These are phyloP conservation scores for Neomonachus schauinslandi DNA, from an alignment of 2,113 vertebrate genomes.

Conservation along the genomic window DNA sequence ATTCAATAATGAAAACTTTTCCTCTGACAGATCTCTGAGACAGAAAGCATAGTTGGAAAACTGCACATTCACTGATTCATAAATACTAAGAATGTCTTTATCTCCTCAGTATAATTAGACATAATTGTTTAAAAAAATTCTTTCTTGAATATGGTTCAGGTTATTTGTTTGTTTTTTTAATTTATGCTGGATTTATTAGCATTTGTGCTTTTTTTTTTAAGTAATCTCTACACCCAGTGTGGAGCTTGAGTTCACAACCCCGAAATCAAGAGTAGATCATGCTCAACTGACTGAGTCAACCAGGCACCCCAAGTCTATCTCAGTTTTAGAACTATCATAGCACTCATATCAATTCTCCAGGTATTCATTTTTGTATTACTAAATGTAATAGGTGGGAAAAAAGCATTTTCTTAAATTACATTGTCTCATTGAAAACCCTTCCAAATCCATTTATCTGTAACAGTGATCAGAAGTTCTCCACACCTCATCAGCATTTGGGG, in stretches of 20 bases:
- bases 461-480: background rate
- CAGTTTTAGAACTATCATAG: conserved; percentile 2
- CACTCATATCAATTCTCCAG: conserved; percentile 28
- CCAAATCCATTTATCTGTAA: background rate
- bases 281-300: background rate
- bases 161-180: background rate
- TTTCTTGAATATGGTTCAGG: background rate
- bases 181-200: background rate
- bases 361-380: background rate
- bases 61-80: conserved; percentile 55
- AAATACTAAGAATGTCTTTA: conserved; percentile 60
- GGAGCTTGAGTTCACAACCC: background rate
- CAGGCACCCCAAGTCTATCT: background rate
- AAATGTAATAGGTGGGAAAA: background rate
- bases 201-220: background rate
- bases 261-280: background rate
- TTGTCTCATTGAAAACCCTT: background rate
- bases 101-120: conserved; percentile 63
- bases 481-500: background rate
- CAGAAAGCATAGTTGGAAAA: conserved; percentile 57
- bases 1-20: conserved; percentile 50
- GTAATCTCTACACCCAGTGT: background rate
- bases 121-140: conserved; percentile 53
- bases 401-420: conserved; percentile 6
- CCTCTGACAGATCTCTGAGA: conserved; percentile 26